Evolutionary conservation across 35 echinoderm and acorn worm species (phyloP).

Genomic region (Holothuria glaberrima): DNA sequence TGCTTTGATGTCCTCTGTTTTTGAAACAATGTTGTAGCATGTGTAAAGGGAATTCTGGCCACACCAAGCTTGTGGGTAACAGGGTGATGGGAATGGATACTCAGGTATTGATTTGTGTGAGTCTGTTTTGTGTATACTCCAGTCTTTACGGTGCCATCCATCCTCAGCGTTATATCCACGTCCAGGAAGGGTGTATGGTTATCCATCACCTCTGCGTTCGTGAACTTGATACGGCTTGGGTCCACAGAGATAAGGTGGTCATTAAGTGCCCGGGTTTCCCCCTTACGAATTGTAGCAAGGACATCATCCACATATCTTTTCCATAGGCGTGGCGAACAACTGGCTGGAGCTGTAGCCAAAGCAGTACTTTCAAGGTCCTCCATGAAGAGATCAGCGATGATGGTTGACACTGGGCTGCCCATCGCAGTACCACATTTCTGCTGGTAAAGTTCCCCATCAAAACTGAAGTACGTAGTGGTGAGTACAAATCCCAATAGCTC

Average conservation of each 20-base stretch:
- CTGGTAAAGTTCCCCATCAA: slow-evolving; percentile 1
- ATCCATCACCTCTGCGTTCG: not conserved
- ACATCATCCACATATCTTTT: not conserved
- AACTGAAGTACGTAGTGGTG: not conserved
- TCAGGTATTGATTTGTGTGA: not conserved
- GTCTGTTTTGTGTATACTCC: not conserved
- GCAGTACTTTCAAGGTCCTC: slow-evolving; percentile 2
- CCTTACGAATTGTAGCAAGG: not conserved
- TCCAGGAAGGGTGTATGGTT: not conserved
- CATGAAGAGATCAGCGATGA: slow-evolving; percentile 6
- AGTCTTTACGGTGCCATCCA: slow-evolving; percentile 2
- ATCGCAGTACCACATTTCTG: slow-evolving; percentile 3
- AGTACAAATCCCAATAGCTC: not conserved
- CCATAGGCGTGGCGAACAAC: not conserved
- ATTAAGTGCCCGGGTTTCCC: not conserved
- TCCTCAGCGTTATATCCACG: not conserved
- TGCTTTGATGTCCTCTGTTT: not conserved
- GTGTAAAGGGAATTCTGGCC: not conserved
- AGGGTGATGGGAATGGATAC: not conserved
- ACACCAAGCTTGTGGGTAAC: not conserved
- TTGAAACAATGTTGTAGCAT: not conserved
- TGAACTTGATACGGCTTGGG: not conserved
- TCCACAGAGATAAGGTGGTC: not conserved
- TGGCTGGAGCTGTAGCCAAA: not conserved
- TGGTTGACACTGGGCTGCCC: not conserved